These are phyloP conservation scores for Euwallacea fornicatus DNA, from an alignment of 1,140 invertebrate species.

Conservation along the genomic window DNA sequence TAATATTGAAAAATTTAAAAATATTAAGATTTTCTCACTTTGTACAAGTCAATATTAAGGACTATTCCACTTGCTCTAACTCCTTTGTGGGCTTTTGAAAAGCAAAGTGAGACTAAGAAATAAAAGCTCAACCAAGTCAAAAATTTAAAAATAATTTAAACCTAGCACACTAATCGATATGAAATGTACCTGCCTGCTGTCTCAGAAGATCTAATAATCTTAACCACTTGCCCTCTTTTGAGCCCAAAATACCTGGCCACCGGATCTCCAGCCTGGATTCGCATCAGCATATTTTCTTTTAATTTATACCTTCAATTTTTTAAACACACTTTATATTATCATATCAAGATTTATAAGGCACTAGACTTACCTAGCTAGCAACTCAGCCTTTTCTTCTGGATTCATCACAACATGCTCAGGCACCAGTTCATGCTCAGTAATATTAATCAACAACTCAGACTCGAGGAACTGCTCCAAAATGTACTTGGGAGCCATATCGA, in stretches of 20 bases:
- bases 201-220: constrained; percentile 77
- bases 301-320: constrained; percentile 66
- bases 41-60: no score
- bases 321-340: neutral
- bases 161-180: constrained; percentile 89
- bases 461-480: constrained; percentile 98
- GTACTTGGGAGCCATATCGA: constrained; percentile 99
- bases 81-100: no score
- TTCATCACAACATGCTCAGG: constrained; percentile 99
- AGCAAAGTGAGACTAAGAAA: no score
- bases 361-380: constrained; percentile 76
- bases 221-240: constrained; percentile 87
- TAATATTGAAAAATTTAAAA: no score
- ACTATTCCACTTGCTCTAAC: no score
- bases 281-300: constrained; percentile 98
- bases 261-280: constrained; percentile 98
- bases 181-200: constrained; percentile 99
- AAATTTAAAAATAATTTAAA: constrained; percentile 1
- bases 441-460: constrained; percentile 97
- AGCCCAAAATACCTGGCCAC: constrained; percentile 97
- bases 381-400: constrained; percentile 95
- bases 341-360: neutral
- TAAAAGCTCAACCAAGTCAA: no score
- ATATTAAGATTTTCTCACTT: no score
- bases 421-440: constrained; percentile 98